Conservation (phyloP, 2,797 vertebrate species). For the Chelonia mydas region DNA sequence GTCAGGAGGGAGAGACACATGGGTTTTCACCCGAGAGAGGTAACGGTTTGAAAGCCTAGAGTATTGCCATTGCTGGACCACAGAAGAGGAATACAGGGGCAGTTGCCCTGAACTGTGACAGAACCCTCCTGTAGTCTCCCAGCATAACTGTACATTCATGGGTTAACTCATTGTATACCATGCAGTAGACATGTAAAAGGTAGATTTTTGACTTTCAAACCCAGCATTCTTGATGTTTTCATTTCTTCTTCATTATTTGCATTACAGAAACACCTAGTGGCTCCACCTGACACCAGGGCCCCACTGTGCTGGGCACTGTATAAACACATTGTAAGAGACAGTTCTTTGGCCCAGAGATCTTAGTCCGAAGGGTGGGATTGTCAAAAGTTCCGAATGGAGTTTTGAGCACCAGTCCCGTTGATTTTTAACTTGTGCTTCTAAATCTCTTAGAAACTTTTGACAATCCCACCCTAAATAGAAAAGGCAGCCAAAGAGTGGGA, state of each 20-base stretch:
- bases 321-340: slow-evolving; percentile 8
- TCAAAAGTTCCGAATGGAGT: not conserved
- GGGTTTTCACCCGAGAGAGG: not conserved
- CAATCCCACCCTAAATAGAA: not conserved
- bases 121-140: not conserved
- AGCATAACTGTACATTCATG: not conserved
- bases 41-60: not conserved
- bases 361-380: not conserved
- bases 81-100: not conserved
- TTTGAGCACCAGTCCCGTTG: not conserved
- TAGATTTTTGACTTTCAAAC: not conserved
- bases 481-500: not conserved
- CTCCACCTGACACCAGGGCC: not conserved
- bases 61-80: not conserved
- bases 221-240: not conserved
- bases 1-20: not conserved
- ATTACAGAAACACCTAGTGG: not conserved
- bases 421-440: slow-evolving; percentile 3
- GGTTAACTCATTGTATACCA: not conserved
- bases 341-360: not conserved
- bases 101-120: not conserved
- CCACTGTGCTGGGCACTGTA: not conserved
- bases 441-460: not conserved
- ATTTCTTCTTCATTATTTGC: slow-evolving; percentile 30
- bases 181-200: slow-evolving; percentile 16